Percentiles rank a stretch among this genome's conserved stretches.
These are phyloP conservation scores for Sarcophaga peregrina DNA, from an alignment of 1,140 invertebrate species.

Conservation along the genomic window DNA sequence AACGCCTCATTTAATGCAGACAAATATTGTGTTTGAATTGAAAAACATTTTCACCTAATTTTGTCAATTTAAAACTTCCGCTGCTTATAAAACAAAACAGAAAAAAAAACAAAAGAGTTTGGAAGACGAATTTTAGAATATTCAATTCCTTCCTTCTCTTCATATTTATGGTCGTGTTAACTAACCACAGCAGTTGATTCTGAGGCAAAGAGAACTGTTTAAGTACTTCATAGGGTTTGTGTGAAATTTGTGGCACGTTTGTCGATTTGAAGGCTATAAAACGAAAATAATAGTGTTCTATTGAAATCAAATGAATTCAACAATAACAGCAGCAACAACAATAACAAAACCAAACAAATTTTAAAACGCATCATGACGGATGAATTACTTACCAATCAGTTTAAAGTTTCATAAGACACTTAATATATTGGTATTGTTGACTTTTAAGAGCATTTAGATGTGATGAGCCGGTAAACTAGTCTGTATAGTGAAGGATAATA, in stretches of 20 bases:
- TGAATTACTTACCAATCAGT: neutral
- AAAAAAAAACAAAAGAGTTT: no score
- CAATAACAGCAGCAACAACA: neutral
- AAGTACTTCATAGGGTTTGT: slow-evolving; percentile 16
- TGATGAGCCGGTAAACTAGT: no score
- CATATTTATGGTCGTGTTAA: no score
- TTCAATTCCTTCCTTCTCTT: no score
- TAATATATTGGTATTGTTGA: no score
- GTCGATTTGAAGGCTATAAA: neutral
- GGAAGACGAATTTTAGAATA: no score
- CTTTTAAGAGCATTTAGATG: no score
- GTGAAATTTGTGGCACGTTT: slow-evolving; percentile 19
- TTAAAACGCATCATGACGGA: neutral
- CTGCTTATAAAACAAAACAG: no score
- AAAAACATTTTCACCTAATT: neutral
- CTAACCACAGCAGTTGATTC: no score
- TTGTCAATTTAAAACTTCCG: slow-evolving; percentile 6
- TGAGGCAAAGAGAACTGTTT: neutral
- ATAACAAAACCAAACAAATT: neutral
- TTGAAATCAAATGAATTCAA: neutral
- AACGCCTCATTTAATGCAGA: neutral
- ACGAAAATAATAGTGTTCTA: neutral
- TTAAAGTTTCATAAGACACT: neutral
- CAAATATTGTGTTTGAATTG: neutral
- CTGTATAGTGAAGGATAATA: no score